These are phyloP conservation scores for Cynodonichthys magdalenae DNA, from an alignment of 2,797 vertebrate species.

Conservation along the genomic window DNA sequence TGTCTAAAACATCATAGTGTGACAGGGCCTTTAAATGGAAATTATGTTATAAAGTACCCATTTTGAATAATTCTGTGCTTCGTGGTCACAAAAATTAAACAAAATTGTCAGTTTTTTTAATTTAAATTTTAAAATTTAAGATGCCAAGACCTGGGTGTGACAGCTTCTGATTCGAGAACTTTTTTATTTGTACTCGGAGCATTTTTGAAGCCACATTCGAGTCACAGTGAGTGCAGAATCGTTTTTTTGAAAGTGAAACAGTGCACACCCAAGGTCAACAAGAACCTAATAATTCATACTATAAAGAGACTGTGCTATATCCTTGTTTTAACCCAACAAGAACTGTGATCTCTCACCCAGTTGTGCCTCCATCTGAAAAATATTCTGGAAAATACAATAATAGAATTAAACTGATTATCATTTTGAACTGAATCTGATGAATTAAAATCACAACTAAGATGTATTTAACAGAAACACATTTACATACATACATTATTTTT, in stretches of 20 bases:
- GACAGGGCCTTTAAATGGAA: too few relatives aligned
- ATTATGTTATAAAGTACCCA: too few relatives aligned
- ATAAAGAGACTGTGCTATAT: background rate
- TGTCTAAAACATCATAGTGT: too few relatives aligned
- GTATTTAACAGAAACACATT: background rate
- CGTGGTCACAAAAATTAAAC: too few relatives aligned
- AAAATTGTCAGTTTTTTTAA: too few relatives aligned
- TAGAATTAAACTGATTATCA: too few relatives aligned
- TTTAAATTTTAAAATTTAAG: background rate
- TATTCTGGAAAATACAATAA: background rate
- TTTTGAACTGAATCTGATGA: too few relatives aligned
- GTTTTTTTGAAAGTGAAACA: background rate
- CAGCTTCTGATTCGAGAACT: background rate
- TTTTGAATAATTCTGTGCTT: too few relatives aligned
- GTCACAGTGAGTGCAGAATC: background rate
- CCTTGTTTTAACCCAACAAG: conserved; percentile 7
- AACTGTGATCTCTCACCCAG: conserved; percentile 3
- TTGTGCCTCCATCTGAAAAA: conserved; percentile 3
- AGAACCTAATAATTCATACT: conserved; percentile 24
- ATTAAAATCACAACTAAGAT: background rate
- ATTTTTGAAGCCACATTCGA: background rate
- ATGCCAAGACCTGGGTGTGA: background rate
- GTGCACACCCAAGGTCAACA: conserved; percentile 24
- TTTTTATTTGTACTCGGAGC: background rate
- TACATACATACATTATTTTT: too few relatives aligned